Conservation (phyloP, 1,140 invertebrate genomes). For the Zophobas atratus region DNA sequence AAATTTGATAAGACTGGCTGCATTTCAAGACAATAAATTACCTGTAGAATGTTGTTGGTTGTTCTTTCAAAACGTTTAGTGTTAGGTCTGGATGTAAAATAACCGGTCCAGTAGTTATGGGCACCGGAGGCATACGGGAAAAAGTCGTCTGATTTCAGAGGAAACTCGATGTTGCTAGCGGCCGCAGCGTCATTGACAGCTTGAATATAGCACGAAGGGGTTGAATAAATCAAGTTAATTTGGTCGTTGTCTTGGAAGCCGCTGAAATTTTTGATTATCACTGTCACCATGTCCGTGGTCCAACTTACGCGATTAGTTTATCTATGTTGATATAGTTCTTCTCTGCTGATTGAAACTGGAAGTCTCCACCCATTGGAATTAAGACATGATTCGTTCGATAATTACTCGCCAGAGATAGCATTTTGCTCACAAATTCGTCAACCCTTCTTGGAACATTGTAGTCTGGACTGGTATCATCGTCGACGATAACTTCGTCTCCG, state of each 20-base stretch:
- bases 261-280: conserved; percentile 66
- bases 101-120: conserved; percentile 88
- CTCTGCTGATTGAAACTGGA: conserved; percentile 71
- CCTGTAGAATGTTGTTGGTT: conserved; percentile 79
- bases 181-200: conserved; percentile 69
- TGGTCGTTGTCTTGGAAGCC: conserved; percentile 71
- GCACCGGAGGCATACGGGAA: conserved; percentile 83
- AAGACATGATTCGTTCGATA: conserved; percentile 59
- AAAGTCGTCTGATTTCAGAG: conserved; percentile 78
- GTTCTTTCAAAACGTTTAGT: conserved; percentile 77
- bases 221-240: conserved; percentile 85
- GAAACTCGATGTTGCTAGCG: conserved; percentile 69
- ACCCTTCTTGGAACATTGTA: conserved; percentile 82
- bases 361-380: conserved; percentile 62
- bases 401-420: conserved; percentile 40
- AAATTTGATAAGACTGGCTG: background rate
- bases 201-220: conserved; percentile 83
- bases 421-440: conserved; percentile 51
- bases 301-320: conserved; percentile 77
- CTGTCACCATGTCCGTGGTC: conserved; percentile 3
- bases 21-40: conserved; percentile 53
- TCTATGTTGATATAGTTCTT: conserved; percentile 80
- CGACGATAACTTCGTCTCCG: conserved; percentile 85
- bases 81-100: conserved; percentile 82
- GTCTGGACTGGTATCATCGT: conserved; percentile 79